Evolutionary conservation across 1,140 invertebrate genomes (phyloP).

Genomic region (Bombus huntii): DNA sequence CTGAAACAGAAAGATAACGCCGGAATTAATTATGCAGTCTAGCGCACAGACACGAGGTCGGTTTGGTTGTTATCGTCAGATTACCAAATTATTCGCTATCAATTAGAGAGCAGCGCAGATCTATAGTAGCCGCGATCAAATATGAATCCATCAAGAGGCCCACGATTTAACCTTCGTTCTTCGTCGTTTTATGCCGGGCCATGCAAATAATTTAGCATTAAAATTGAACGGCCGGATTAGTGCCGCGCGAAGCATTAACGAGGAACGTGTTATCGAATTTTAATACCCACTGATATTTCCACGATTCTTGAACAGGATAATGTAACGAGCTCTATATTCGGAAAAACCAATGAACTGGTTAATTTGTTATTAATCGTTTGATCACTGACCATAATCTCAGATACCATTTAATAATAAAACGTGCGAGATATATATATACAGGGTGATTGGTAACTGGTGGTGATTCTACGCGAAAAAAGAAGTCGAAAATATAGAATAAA

Average conservation of each 20-base stretch:
- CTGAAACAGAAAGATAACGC: conserved; percentile 72
- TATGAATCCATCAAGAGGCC: conserved; percentile 16
- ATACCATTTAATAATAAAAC: no score
- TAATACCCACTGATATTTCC: neutral
- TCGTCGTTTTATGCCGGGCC: conserved; percentile 3
- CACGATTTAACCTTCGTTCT: conserved; percentile 28
- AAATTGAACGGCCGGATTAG: neutral
- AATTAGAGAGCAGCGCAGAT: conserved; percentile 51
- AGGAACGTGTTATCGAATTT: neutral
- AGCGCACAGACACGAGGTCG: neutral
- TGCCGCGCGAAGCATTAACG: neutral
- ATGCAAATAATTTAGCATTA: conserved; percentile 8
- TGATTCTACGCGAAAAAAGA: no score
- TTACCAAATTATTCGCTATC: conserved; percentile 69
- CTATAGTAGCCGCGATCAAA: conserved; percentile 53
- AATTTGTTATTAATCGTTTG: neutral
- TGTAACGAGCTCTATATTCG: neutral
- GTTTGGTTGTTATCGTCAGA: conserved; percentile 59
- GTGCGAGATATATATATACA: no score
- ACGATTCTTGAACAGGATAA: neutral
- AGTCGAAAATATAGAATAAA: no score
- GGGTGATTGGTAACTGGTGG: no score
- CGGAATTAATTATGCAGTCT: conserved; percentile 63
- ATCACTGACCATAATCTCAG: neutral
- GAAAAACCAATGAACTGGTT: neutral